A percentile compares a stretch with the other conserved stretches of the same genome.
phyloP scores from a whole-genome alignment of 2,888 invertebrate species.

The Brachynemurus nebulosus region DNA sequence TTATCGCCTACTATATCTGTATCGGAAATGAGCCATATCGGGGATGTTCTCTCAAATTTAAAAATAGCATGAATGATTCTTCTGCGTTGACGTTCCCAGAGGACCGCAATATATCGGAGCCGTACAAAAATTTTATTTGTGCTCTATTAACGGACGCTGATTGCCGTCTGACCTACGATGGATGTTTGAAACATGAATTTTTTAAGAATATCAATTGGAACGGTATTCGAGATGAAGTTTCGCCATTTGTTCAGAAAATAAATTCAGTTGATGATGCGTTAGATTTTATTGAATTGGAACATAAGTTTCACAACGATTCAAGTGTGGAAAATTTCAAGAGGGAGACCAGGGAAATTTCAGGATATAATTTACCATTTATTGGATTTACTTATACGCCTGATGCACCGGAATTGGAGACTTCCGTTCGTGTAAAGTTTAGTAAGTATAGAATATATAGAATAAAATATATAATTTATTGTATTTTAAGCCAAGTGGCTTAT shows the following conservation, averaged over 20 bases:
- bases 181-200: constrained; percentile 39
- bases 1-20: constrained; percentile 70
- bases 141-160: constrained; percentile 42
- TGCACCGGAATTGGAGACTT: not conserved
- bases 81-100: constrained; percentile 33
- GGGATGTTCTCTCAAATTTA: constrained; percentile 44
- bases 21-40: constrained; percentile 62
- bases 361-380: constrained; percentile 66
- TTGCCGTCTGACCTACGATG: constrained; percentile 36
- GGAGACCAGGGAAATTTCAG: constrained; percentile 46
- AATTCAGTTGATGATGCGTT: constrained; percentile 63
- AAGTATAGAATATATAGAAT: too few relatives aligned
- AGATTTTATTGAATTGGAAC: constrained; percentile 48
- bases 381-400: constrained; percentile 40
- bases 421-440: not conserved
- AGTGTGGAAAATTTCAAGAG: constrained; percentile 46
- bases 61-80: constrained; percentile 42
- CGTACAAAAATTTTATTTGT: constrained; percentile 40
- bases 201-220: constrained; percentile 44
- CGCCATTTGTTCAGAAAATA: constrained; percentile 68
- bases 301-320: constrained; percentile 38
- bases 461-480: too few relatives aligned
- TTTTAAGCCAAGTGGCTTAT: too few relatives aligned
- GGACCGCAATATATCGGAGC: constrained; percentile 32
- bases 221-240: constrained; percentile 44